Percentiles rank a stretch among this genome's conserved stretches.
These are phyloP conservation scores for Ichneumon xanthorius DNA, from an alignment of 2,888 invertebrate genomes.

Conservation along the genomic window DNA sequence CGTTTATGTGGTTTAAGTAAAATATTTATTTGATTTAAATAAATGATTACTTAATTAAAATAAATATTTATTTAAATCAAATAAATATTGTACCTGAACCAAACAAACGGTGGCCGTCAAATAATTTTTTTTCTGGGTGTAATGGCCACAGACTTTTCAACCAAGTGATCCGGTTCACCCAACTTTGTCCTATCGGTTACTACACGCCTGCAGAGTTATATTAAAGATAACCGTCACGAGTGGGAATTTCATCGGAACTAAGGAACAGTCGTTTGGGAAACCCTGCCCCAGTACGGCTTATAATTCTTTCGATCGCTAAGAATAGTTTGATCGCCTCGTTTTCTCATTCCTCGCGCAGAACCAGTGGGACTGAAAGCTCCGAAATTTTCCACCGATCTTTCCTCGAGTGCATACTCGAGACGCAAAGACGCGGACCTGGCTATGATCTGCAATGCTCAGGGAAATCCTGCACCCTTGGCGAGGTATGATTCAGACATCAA, in stretches of 20 bases:
- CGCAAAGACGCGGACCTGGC: slow-evolving; percentile 55
- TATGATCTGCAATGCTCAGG: slow-evolving; percentile 87
- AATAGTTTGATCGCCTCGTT: background rate
- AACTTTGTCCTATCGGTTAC: too few relatives aligned
- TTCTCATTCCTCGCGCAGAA: slow-evolving; percentile 82
- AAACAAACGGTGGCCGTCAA: too few relatives aligned
- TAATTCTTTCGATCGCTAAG: background rate
- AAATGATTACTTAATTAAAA: too few relatives aligned
- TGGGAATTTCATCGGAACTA: background rate
- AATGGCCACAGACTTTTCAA: too few relatives aligned
- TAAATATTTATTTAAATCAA: too few relatives aligned
- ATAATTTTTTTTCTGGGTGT: too few relatives aligned
- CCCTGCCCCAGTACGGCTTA: slow-evolving; percentile 56
- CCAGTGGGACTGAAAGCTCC: slow-evolving; percentile 87
- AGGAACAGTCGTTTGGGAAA: slow-evolving; percentile 35
- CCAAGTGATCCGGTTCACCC: too few relatives aligned
- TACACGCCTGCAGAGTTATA: background rate
- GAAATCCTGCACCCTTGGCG: slow-evolving; percentile 86
- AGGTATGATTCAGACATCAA: slow-evolving; percentile 45
- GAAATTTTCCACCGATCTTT: slow-evolving; percentile 80
- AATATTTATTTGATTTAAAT: too few relatives aligned
- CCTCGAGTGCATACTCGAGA: slow-evolving; percentile 65
- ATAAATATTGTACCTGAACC: too few relatives aligned
- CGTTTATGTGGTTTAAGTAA: too few relatives aligned
- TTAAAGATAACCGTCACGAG: background rate